These are phyloP conservation scores for Leptothorax acervorum DNA, from an alignment of 2,888 invertebrate genomes.

Conservation along the genomic window DNA sequence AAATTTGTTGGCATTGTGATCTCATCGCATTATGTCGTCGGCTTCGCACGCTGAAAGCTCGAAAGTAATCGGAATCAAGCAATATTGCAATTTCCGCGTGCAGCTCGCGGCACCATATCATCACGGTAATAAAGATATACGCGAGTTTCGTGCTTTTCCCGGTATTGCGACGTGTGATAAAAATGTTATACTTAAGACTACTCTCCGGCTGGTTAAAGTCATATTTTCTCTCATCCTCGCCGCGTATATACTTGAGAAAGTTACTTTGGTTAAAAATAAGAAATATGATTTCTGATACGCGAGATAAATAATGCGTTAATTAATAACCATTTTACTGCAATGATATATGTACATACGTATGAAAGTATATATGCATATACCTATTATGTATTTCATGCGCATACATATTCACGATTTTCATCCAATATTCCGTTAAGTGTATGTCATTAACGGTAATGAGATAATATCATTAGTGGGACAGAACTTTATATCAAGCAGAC, in stretches of 20 bases:
- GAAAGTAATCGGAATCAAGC: constrained; percentile 26
- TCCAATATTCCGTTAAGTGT: constrained; percentile 25
- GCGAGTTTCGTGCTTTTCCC: constrained; percentile 9
- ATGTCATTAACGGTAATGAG: constrained; percentile 33
- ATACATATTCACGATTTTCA: background rate
- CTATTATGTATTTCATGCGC: too few species aligned
- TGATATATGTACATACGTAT: background rate
- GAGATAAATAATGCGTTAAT: constrained; percentile 10
- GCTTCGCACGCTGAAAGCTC: background rate
- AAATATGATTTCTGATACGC: constrained; percentile 6
- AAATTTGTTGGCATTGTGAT: constrained; percentile 15
- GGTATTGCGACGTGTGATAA: background rate
- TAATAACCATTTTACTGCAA: background rate
- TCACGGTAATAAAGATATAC: constrained; percentile 21
- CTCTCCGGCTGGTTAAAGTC: background rate
- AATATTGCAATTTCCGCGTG: constrained; percentile 24
- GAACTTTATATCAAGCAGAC: constrained; percentile 23
- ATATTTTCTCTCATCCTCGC: background rate
- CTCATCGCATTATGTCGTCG: background rate
- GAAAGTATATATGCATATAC: background rate
- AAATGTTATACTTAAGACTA: background rate
- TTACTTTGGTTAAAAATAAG: background rate
- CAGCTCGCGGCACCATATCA: constrained; percentile 9
- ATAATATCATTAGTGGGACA: constrained; percentile 42
- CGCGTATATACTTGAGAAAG: background rate